Conservation (phyloP, 2,888 invertebrate species). For the Hemicrepidius hirtus region DNA sequence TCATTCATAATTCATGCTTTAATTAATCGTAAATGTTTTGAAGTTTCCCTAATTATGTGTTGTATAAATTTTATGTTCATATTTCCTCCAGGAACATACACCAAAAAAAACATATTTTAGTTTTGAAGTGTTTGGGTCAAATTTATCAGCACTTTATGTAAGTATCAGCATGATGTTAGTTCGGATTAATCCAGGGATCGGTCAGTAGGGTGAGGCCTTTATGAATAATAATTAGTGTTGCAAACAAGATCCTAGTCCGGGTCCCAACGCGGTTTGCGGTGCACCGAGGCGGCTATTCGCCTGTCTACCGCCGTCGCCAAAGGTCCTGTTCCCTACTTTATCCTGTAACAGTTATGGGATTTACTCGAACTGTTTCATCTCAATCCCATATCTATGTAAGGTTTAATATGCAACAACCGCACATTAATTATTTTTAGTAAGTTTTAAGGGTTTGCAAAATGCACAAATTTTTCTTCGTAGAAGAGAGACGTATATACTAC, state of each 20-base stretch:
- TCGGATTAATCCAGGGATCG: slow-evolving; percentile 67
- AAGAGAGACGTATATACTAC: too few relatives aligned
- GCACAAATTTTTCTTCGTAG: too few relatives aligned
- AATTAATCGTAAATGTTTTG: slow-evolving; percentile 66
- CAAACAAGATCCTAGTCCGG: slow-evolving; percentile 69
- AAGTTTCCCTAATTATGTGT: slow-evolving; percentile 38
- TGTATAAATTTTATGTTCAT: slow-evolving; percentile 37
- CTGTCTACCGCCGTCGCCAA: slow-evolving; percentile 58
- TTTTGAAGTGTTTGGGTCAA: slow-evolving; percentile 37
- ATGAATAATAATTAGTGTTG: slow-evolving; percentile 72
- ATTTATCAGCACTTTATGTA: slow-evolving; percentile 54
- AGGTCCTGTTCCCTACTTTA: slow-evolving; percentile 44
- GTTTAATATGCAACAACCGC: slow-evolving; percentile 33
- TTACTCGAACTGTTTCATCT: slow-evolving; percentile 35
- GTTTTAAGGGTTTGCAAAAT: too few relatives aligned
- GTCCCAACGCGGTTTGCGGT: slow-evolving; percentile 67
- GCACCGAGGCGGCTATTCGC: slow-evolving; percentile 59
- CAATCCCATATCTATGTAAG: slow-evolving; percentile 16
- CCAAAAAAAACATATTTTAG: slow-evolving; percentile 19
- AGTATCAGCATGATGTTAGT: slow-evolving; percentile 69
- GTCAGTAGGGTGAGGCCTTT: slow-evolving; percentile 69
- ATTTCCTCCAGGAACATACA: neutral
- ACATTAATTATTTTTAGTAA: neutral
- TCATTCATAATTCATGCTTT: slow-evolving; percentile 67
- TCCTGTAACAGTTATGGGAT: slow-evolving; percentile 45